Evolutionary conservation across 2,888 invertebrate genomes (phyloP), one percentile per base, ranked within the genome.

Genomic region (Pteria penguin): DNA sequence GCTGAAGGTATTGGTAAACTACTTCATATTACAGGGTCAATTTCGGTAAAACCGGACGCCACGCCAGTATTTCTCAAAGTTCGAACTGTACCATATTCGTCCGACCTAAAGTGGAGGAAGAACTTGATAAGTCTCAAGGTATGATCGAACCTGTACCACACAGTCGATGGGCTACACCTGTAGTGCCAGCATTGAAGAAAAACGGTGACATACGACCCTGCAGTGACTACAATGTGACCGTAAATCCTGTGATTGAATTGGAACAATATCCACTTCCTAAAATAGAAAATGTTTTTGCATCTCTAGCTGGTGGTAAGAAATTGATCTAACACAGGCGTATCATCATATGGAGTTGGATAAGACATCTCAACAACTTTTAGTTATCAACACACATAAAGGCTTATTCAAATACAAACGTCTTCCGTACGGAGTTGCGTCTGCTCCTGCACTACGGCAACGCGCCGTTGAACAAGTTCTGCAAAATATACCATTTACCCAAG

Each of bases 191-290:
- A 11, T 54, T 65, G 0, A 79, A 81, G 74, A 60, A 72, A 29
- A 62, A 66, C 57, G 72, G 78, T 24, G 54, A 55, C 8, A 73
- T 83, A n/a, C 62, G 82, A 22, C 61, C 80, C 22, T 85, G 81
- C 70, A 76, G 81, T 5, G 84, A 85, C 62, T 83, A 76, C 62
- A 79, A 76, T 11, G 78, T 82, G 4, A 82, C 82, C 1, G 69
- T 85, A 0, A 84, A 84, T 60, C 81, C 75, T 14, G 75, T 80
- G 31, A 58, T 88, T 26, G 65, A 82, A 54, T 76, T 86, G n/a
- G 86, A 87, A 18, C 81, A 86, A 33, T 74, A 82, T 67, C 77
- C 72, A 69, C 72, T 87, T 63, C 78, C 76, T 78, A 79, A 72
- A 73, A 74, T 73, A 68, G 75, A 79, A 65, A 78, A 67, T 84